These are phyloP conservation scores for Onthophagus sagittarius DNA, from an alignment of 2,888 invertebrate species.

Conservation along the genomic window DNA sequence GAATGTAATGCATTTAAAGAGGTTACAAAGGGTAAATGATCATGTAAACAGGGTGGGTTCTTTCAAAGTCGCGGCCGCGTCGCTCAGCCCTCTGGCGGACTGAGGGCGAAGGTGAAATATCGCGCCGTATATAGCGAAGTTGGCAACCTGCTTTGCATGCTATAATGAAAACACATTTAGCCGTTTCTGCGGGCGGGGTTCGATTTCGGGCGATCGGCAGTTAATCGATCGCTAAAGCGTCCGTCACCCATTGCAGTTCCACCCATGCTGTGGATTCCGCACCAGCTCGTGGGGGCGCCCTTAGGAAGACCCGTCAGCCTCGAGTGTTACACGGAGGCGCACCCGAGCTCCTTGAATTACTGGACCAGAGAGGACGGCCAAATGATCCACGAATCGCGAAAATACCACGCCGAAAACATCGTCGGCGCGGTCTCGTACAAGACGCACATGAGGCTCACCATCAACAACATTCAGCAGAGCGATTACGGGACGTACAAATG, in stretches of 20 bases:
- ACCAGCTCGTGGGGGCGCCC: conserved; percentile 84
- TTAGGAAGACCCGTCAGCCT: conserved; percentile 77
- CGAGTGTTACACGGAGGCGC: conserved; percentile 87
- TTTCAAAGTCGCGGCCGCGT: conserved; percentile 32
- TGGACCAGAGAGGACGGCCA: conserved; percentile 85
- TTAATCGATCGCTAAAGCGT: conserved; percentile 28
- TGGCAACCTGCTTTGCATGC: conserved; percentile 44
- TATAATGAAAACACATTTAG: conserved; percentile 47
- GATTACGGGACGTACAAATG: conserved; percentile 89
- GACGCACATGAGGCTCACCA: conserved; percentile 82
- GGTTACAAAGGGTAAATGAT: conserved; percentile 46
- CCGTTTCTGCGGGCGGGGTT: conserved; percentile 32
- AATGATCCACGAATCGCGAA: conserved; percentile 82
- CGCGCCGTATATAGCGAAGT: conserved; percentile 35
- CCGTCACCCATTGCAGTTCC: conserved; percentile 63
- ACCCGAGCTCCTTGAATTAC: conserved; percentile 86
- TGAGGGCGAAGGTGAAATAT: conserved; percentile 39
- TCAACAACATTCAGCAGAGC: conserved; percentile 68
- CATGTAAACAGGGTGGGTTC: conserved; percentile 43
- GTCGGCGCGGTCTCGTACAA: conserved; percentile 72
- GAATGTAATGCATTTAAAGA: conserved; percentile 48
- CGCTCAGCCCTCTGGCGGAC: conserved; percentile 33
- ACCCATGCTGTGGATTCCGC: conserved; percentile 88
- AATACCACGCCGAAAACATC: conserved; percentile 74
- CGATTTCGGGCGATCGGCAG: conserved; percentile 23